Percentiles rank a stretch among this genome's conserved stretches.
phyloP scores from a whole-genome alignment of 2,888 invertebrate genomes.

The Cataglyphis livida region DNA sequence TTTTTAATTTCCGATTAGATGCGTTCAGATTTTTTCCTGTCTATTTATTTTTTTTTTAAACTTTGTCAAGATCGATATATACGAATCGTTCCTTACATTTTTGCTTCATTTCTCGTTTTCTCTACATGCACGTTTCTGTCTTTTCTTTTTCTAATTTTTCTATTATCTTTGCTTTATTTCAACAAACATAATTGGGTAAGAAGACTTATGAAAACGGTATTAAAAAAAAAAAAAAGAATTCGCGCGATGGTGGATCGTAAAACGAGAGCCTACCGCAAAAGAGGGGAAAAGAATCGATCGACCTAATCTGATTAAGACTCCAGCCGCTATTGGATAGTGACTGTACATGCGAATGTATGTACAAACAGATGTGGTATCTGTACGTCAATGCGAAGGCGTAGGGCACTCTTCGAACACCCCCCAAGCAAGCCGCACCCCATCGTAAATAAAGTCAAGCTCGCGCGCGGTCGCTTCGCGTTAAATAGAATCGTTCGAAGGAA shows the following conservation, averaged over 20 bases:
- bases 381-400: not conserved
- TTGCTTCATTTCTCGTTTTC: not conserved
- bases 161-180: constrained; percentile 20
- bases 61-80: not conserved
- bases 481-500: constrained; percentile 36
- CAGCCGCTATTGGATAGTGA: constrained; percentile 56
- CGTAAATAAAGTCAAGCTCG: constrained; percentile 68
- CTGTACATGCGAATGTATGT: constrained; percentile 56
- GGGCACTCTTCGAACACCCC: not conserved
- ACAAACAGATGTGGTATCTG: constrained; percentile 14
- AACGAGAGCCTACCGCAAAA: constrained; percentile 36
- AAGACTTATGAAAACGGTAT: constrained; percentile 26
- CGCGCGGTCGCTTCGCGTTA: constrained; percentile 30
- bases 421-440: constrained; percentile 60
- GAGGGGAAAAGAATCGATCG: constrained; percentile 73
- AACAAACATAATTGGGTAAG: constrained; percentile 34
- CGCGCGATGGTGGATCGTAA: constrained; percentile 42
- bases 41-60: not conserved
- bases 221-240: constrained; percentile 34
- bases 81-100: not conserved
- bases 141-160: not conserved
- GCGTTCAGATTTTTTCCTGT: not conserved
- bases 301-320: constrained; percentile 78
- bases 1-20: not conserved
- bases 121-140: not conserved